phyloP scores from a whole-genome alignment of 37 sponge, comb jelly and placozoan genomes.

The Petrosia ficiformis region DNA sequence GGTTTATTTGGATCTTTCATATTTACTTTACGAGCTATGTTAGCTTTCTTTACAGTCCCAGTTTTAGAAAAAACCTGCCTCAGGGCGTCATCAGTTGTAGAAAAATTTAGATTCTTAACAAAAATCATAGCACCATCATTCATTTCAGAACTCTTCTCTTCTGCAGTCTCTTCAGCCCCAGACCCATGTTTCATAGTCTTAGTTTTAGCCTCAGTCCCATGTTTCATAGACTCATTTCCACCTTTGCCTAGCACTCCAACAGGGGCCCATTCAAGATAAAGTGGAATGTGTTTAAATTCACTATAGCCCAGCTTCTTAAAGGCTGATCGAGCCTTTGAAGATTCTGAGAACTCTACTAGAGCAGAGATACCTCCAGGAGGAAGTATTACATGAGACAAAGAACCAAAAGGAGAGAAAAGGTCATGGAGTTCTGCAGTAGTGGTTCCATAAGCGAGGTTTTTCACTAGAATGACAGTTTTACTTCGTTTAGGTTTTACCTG shows the following conservation, averaged over 20 bases:
- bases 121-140: slow-evolving; percentile 79
- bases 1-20: slow-evolving; percentile 49
- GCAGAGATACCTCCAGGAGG: slow-evolving; percentile 95
- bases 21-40: slow-evolving; percentile 57
- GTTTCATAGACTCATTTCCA: slow-evolving; percentile 7
- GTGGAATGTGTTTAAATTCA: slow-evolving; percentile 88
- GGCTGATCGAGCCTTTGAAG: slow-evolving; percentile 70
- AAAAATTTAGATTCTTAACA: slow-evolving; percentile 96
- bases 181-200: slow-evolving; percentile 21
- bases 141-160: too few species aligned
- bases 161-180: background rate
- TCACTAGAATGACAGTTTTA: slow-evolving; percentile 81
- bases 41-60: slow-evolving; percentile 33
- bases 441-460: slow-evolving; percentile 88
- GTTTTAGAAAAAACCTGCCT: slow-evolving; percentile 54
- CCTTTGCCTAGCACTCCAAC: slow-evolving; percentile 36
- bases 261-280: slow-evolving; percentile 98
- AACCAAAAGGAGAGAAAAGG: slow-evolving; percentile 82
- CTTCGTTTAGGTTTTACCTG: slow-evolving; percentile 54
- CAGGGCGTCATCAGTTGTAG: slow-evolving; percentile 68
- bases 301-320: slow-evolving; percentile 84
- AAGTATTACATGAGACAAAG: slow-evolving; percentile 58
- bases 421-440: slow-evolving; percentile 53
- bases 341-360: slow-evolving; percentile 77
- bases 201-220: background rate